phyloP scores from a whole-genome alignment of 2,888 invertebrate species.

The Metopia argyrocephala region DNA sequence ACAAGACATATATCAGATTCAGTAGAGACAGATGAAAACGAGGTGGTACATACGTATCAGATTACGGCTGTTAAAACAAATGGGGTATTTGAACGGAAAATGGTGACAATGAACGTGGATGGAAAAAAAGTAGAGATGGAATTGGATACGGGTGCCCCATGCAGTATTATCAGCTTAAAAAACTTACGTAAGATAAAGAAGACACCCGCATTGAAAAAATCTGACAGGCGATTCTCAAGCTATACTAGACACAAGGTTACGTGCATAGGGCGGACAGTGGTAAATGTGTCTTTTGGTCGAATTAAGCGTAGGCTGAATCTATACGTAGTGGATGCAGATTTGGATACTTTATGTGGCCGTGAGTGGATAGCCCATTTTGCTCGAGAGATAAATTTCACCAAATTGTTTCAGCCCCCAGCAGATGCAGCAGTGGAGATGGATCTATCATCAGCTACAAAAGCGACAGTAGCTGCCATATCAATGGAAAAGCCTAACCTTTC shows the following conservation, averaged over 20 bases:
- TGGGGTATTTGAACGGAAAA: background rate
- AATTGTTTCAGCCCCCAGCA: background rate
- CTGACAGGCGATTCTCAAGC: slow-evolving; percentile 11
- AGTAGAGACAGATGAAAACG: background rate
- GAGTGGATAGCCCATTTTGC: slow-evolving; percentile 32
- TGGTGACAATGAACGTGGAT: background rate
- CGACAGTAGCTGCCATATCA: background rate
- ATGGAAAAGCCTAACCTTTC: background rate
- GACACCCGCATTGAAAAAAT: background rate
- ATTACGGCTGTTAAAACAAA: background rate
- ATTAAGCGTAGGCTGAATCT: slow-evolving; percentile 4
- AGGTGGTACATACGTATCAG: background rate
- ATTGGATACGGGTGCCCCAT: slow-evolving; percentile 17
- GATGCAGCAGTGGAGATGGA: background rate
- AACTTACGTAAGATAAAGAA: background rate
- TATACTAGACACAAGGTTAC: slow-evolving; percentile 8
- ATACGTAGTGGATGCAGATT: background rate
- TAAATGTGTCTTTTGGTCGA: background rate
- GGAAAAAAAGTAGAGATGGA: slow-evolving; percentile 11
- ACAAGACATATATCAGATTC: background rate
- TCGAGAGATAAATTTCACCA: slow-evolving; percentile 14
- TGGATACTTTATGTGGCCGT: slow-evolving; percentile 15
- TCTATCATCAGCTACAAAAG: background rate
- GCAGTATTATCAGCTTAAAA: background rate
- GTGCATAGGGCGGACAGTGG: background rate